These are phyloP conservation scores for Phoebastria nigripes DNA, from an alignment of 2,797 vertebrate species.

Conservation along the genomic window DNA sequence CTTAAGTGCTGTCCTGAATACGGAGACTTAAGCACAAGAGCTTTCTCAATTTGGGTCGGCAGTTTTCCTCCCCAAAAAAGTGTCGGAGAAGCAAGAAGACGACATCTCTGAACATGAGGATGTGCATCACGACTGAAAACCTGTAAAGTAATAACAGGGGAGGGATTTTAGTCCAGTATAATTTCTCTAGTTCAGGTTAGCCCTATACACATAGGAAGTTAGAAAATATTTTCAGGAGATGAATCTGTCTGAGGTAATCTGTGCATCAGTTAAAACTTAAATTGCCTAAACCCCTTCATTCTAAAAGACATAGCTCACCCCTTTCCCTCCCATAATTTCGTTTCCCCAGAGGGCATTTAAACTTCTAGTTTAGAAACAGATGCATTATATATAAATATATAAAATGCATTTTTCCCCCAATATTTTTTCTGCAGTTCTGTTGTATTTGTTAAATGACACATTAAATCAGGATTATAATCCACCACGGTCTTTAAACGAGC, in stretches of 20 bases:
- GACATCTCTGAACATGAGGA: background rate
- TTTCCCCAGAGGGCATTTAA: background rate
- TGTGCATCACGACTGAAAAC: background rate
- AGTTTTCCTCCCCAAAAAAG: background rate
- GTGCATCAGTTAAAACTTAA: background rate
- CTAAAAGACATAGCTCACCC: background rate
- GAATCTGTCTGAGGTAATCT: slow-evolving; percentile 40
- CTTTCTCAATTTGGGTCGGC: background rate
- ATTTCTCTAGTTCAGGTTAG: background rate
- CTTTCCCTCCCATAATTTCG: background rate
- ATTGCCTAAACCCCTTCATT: background rate
- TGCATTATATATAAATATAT: background rate
- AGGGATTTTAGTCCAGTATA: background rate
- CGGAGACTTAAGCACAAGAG: background rate
- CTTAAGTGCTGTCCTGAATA: background rate
- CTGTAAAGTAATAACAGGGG: fast-evolving
- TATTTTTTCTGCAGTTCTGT: background rate
- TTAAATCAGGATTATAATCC: background rate
- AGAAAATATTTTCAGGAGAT: background rate
- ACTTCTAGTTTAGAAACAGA: background rate
- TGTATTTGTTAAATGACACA: background rate
- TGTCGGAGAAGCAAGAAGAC: background rate
- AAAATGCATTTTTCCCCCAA: background rate
- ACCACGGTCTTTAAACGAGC: background rate
- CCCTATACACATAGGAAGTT: background rate